A percentile compares a stretch with the other conserved stretches of the same genome.
These are phyloP conservation scores for Drosophila silvestris DNA, from an alignment of 2,888 invertebrate genomes.

Conservation along the genomic window DNA sequence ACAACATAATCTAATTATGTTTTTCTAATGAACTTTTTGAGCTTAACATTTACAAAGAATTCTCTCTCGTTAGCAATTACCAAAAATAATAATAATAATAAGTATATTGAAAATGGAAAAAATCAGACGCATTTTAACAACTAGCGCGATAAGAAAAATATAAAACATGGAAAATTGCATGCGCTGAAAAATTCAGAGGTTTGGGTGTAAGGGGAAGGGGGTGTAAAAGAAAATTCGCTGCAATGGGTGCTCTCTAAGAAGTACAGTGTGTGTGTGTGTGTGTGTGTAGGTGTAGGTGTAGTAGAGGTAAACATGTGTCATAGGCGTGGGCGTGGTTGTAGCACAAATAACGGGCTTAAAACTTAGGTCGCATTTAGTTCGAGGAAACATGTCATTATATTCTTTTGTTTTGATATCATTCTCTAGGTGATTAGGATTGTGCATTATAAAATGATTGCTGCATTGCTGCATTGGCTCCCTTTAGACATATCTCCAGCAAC, in stretches of 20 bases:
- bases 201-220: not conserved
- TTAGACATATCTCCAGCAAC: conserved; percentile 28
- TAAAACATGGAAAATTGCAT: conserved; percentile 31
- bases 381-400: conserved; percentile 55
- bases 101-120: conserved; percentile 45
- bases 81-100: conserved; percentile 56
- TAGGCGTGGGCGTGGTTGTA: conserved; percentile 27
- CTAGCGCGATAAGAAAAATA: conserved; percentile 44
- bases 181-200: conserved; percentile 8
- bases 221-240: conserved; percentile 24
- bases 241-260: conserved; percentile 28
- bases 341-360: conserved; percentile 46
- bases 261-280: conserved; percentile 18
- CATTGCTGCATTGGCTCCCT: conserved; percentile 50
- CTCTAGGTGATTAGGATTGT: conserved; percentile 74
- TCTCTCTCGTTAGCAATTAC: conserved; percentile 62
- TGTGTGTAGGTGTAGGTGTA: conserved; percentile 10
- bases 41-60: conserved; percentile 80
- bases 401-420: conserved; percentile 61
- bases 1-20: conserved; percentile 80
- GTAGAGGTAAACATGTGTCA: conserved; percentile 46
- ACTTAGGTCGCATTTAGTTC: conserved; percentile 44
- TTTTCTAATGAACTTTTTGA: conserved; percentile 77
- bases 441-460: conserved; percentile 72
- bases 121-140: conserved; percentile 50